Evolutionary conservation across 2,113 vertebrate species (phyloP), one percentile per base, ranked within the genome.

Genomic region (Tyrannus savana): DNA sequence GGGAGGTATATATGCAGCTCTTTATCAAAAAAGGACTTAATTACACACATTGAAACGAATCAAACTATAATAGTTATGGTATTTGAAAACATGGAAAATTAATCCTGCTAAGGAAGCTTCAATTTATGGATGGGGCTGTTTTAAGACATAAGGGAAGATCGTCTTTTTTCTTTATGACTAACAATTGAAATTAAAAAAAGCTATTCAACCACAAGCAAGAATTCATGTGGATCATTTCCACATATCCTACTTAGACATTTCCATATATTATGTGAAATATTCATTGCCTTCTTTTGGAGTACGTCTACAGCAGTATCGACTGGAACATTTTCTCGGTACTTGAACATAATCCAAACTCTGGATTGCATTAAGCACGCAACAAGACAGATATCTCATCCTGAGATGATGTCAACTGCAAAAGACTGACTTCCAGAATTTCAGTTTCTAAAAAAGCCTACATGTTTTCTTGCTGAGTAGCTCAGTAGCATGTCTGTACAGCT

Each of bases 31-130:
- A 14, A 41, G 19, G 4, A 56, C 44, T 68, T 60, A 72, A 39
- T 63, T 47, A 63, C 8, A 77, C 2, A 33, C 9, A 33, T 1
- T 9, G 23, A 90, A 94, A 68, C 19, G 50, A 76, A 69, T 8
- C 15, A 58, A 93, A 6, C 37, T 49, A 0, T 17, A 66, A 59
- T 3, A 69, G 39, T 58, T n/a, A 59, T 0, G 0, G 30, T 30
- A 27, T 80, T 31, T 31, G 5, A 81, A 84, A 84, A 60, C 18
- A 62, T 2, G 4, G 67, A 72, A 78, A 78, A 68, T 9, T 18
- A 44, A 93, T 28, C 59, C 21, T 47, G 16, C 18, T 58, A 77
- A 46, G n/a, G 30, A 91, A 93, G 27, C 8, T 78, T 21, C 50
- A 18, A 55, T 44, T 88, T 68, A 71, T 37, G 25, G 41, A 47